Evolutionary conservation across 2,113 vertebrate species (phyloP), one percentile per base, ranked within the genome.

Genomic region (Polyodon spathula): DNA sequence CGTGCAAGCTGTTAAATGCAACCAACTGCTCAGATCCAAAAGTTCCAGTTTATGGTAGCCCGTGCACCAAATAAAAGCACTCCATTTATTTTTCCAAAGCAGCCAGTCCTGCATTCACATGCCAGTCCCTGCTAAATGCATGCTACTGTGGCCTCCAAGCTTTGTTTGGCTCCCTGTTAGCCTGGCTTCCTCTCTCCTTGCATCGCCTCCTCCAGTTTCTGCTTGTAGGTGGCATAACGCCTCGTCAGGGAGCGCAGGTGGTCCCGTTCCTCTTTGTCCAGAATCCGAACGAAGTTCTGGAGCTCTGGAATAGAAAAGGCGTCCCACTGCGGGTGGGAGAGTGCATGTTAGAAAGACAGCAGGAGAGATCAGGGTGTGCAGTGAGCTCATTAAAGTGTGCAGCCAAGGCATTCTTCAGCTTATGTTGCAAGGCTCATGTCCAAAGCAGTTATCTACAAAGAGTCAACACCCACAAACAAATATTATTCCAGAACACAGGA

Each of bases 271-370:
- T 99, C 96, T 71, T 93, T 97, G 63, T 96, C 89, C 68, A 99
- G 80, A 77, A 99, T 93, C 2, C 90, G 89, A 70, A 98, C 70
- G 81, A 99, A 98, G 79, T 99, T 99, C 4, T 90, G 82, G 52
- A 99, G 86, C 73, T 99, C 95, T 0, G 95, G 94, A 68, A 97
- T 83, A 63, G 83, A 91, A 67, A 98, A 99, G 17, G 95, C 95
- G 61, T 97, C 95, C 96, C 96, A 98, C 96, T 99, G 78, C 0
- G 1, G 4, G 37, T 14, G 61, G 14, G 9, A 40, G 6, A 40
- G 58, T 16, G 8, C 11, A 10, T 16, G 10, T 10, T 14, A 7
- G 42, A 37, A 16, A 53, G 1, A 58, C 12, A 42, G 7, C 4
- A 53, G 40, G 56, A 40, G 46, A 63, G 27, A 27, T 27, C 27